phyloP scores from a whole-genome alignment of 2,113 vertebrate genomes.

The Cinclus cinclus region DNA sequence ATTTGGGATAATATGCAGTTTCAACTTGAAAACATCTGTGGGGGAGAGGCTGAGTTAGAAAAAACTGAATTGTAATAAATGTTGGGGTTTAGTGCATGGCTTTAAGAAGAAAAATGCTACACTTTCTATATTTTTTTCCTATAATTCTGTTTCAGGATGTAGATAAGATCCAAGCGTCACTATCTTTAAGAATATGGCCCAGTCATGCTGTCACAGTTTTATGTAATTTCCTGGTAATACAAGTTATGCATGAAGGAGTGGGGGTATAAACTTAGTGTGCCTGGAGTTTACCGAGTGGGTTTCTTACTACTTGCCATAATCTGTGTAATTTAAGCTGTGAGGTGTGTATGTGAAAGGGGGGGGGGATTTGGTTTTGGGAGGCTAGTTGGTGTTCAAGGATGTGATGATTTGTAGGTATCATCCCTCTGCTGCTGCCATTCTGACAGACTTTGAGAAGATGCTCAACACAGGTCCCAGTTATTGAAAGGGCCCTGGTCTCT shows the following conservation, averaged over 20 bases:
- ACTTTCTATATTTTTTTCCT: background rate
- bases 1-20: background rate
- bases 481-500: background rate
- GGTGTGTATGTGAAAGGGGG: background rate
- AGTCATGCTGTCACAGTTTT: background rate
- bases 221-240: accelerated
- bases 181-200: background rate
- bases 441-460: background rate
- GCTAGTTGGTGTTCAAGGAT: background rate
- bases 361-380: background rate
- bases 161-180: background rate
- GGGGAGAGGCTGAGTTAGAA: background rate
- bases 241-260: background rate
- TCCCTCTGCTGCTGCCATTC: background rate
- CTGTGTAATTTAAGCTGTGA: background rate
- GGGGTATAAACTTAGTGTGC: background rate
- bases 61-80: background rate
- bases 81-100: background rate
- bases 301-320: background rate
- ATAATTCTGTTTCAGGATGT: background rate
- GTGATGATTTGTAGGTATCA: accelerated
- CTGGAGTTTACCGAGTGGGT: background rate
- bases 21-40: background rate
- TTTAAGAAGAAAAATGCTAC: background rate
- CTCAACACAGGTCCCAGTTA: background rate